Evolutionary conservation across 2,113 vertebrate genomes (phyloP).

Genomic region (Ptilorrhoa leucosticta): DNA sequence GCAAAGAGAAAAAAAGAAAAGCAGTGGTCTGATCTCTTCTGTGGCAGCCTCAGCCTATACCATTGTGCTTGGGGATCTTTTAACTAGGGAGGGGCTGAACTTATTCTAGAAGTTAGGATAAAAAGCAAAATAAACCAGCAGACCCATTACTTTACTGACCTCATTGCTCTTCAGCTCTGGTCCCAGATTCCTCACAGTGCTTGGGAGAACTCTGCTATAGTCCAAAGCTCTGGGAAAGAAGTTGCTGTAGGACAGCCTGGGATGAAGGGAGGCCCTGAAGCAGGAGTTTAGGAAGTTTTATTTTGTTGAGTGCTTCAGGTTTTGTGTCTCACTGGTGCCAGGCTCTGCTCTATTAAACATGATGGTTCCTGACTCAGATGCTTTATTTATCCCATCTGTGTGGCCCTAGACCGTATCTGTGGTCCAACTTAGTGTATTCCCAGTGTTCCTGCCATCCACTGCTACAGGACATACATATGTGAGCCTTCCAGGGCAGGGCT

Average conservation of each 20-base stretch:
- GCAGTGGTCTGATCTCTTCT: not conserved
- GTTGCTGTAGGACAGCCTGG: not conserved
- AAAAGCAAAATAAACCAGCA: not conserved
- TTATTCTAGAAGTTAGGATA: not conserved
- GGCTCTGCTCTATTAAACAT: not conserved
- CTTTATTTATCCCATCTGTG: not conserved
- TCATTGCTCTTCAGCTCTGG: not conserved
- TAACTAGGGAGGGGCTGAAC: not conserved
- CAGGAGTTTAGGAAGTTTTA: not conserved
- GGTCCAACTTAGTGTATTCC: not conserved
- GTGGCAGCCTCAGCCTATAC: not conserved
- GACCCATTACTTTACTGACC: not conserved
- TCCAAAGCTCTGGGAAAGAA: not conserved
- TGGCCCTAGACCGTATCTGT: not conserved
- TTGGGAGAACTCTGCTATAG: not conserved
- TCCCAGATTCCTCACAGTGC: not conserved
- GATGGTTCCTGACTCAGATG: not conserved
- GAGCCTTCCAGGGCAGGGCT: not conserved
- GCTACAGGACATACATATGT: fast-evolving
- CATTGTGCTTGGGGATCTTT: not conserved
- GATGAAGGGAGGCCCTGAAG: not conserved
- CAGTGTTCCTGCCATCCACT: not conserved
- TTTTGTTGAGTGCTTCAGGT: not conserved
- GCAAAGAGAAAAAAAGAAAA: not conserved
- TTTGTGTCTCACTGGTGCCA: not conserved